A percentile compares a stretch with the other conserved stretches of the same genome.
Conservation (phyloP, 23 tunicate species). For the Pegea sp. region DNA sequence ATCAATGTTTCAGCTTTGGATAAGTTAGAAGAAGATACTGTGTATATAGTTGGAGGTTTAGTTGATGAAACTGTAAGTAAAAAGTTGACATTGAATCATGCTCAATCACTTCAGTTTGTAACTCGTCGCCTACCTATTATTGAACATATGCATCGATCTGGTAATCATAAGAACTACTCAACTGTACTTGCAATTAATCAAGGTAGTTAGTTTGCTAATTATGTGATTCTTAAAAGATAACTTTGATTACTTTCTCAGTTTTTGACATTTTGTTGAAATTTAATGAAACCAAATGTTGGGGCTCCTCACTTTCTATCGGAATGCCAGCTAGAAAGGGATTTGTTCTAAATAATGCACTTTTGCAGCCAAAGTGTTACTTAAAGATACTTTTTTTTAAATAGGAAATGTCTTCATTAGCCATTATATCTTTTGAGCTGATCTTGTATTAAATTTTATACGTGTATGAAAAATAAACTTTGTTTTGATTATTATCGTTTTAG, state of each 20-base stretch:
- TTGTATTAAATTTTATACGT: too few species aligned
- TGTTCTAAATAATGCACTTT: too few species aligned
- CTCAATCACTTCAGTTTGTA: constrained; percentile 6
- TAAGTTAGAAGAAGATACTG: constrained; percentile 7
- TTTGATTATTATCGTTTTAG: too few species aligned
- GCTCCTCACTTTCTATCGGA: neutral
- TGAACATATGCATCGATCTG: constrained; percentile 45
- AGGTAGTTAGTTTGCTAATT: too few species aligned
- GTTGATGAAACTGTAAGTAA: constrained; percentile 84
- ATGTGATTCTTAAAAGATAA: too few species aligned
- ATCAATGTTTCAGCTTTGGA: constrained; percentile 38
- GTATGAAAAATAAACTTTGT: too few species aligned
- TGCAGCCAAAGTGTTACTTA: too few species aligned
- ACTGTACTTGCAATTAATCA: constrained; percentile 74
- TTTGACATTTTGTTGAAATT: neutral
- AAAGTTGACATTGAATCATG: constrained; percentile 36
- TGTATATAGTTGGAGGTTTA: constrained; percentile 67
- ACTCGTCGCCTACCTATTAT: constrained; percentile 39
- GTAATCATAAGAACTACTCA: constrained; percentile 53
- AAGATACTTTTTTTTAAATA: too few species aligned
- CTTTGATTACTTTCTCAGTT: neutral
- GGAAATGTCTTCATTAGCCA: too few species aligned
- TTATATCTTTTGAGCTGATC: too few species aligned
- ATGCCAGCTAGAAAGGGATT: constrained; percentile 1
- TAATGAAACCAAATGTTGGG: neutral